Percentiles rank a stretch among this genome's conserved stretches.
These are phyloP conservation scores for Chalcosyrphus nemorum DNA, from an alignment of 2,888 invertebrate species.

Conservation along the genomic window DNA sequence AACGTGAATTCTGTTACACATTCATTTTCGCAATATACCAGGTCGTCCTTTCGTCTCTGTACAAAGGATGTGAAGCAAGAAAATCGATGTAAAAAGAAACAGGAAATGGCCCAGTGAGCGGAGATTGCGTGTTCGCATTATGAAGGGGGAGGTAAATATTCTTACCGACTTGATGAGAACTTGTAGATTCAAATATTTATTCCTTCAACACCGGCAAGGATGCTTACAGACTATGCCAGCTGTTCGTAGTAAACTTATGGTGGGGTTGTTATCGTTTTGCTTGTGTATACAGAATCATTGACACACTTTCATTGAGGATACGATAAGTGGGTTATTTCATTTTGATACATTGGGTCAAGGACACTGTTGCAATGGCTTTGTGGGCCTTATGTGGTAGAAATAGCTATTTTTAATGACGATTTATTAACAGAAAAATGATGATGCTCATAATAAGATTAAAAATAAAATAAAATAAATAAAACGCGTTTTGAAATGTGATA, in stretches of 20 bases:
- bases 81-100: conserved; percentile 27
- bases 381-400: too few species aligned
- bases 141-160: conserved; percentile 22
- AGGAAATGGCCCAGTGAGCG: conserved; percentile 3
- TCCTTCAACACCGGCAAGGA: conserved; percentile 42
- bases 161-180: conserved; percentile 26
- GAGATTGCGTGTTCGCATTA: conserved; percentile 48
- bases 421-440: too few species aligned
- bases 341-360: too few species aligned
- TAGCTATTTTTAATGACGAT: too few species aligned
- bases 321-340: too few species aligned
- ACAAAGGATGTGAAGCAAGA: conserved; percentile 20
- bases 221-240: conserved; percentile 36
- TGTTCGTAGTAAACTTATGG: conserved; percentile 25
- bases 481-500: too few species aligned
- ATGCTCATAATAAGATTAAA: too few species aligned
- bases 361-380: too few species aligned
- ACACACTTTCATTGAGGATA: background rate
- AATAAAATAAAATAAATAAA: too few species aligned
- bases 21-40: conserved; percentile 33
- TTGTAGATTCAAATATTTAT: conserved; percentile 18
- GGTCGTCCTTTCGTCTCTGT: background rate
- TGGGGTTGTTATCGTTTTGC: background rate
- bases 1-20: conserved; percentile 32
- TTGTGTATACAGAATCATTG: background rate